These are phyloP conservation scores for Eupeodes latifasciatus DNA, from an alignment of 2,888 invertebrate species.

Conservation along the genomic window DNA sequence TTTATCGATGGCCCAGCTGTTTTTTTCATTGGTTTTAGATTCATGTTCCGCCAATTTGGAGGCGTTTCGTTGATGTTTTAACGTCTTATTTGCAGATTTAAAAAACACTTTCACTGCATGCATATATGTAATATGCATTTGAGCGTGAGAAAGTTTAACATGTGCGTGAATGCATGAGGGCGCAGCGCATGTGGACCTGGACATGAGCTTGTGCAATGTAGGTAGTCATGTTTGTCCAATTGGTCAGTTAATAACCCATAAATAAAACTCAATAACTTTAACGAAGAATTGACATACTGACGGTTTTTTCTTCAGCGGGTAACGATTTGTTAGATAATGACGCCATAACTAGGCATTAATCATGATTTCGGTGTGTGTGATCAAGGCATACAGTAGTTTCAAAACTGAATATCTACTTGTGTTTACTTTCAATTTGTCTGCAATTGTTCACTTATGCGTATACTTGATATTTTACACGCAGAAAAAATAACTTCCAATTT, in stretches of 20 bases:
- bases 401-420: background rate
- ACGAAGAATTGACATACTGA: constrained; percentile 6
- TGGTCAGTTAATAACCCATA: constrained; percentile 31
- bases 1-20: background rate
- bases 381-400: too few relatives aligned
- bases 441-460: constrained; percentile 1
- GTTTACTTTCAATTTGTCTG: background rate
- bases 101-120: constrained; percentile 44
- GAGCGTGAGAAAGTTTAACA: constrained; percentile 43
- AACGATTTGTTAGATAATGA: constrained; percentile 16
- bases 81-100: background rate
- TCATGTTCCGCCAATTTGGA: constrained; percentile 18
- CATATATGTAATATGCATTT: background rate
- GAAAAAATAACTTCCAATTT: too few relatives aligned
- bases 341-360: background rate
- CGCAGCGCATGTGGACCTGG: background rate
- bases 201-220: constrained; percentile 8
- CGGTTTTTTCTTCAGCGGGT: background rate
- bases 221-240: background rate
- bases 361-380: background rate
- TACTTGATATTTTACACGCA: constrained; percentile 1
- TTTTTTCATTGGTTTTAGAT: background rate
- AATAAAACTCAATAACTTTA: background rate
- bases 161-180: background rate
- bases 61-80: constrained; percentile 5